A percentile compares a stretch with the other conserved stretches of the same genome.
Evolutionary conservation across 1,140 invertebrate genomes (phyloP).

Genomic region (Drosophila pruinosa): DNA sequence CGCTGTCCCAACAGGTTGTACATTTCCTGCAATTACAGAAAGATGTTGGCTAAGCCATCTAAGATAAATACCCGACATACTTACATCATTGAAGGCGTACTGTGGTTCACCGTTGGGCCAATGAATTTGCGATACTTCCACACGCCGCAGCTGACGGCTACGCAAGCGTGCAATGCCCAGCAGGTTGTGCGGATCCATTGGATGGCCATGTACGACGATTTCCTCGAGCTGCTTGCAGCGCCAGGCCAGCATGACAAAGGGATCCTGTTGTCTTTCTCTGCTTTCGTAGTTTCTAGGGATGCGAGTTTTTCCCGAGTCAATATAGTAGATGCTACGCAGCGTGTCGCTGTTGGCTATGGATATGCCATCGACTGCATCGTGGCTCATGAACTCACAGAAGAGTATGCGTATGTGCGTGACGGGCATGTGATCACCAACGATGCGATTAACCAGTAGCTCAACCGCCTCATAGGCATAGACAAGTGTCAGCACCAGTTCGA

Average conservation of each 20-base stretch:
- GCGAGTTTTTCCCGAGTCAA: conserved; percentile 86
- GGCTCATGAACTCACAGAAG: conserved; percentile 88
- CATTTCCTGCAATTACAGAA: conserved; percentile 81
- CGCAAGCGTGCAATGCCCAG: conserved; percentile 88
- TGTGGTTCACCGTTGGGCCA: conserved; percentile 59
- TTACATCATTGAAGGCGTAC: conserved; percentile 69
- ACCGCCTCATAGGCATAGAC: conserved; percentile 89
- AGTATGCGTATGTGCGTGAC: conserved; percentile 89
- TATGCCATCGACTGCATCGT: conserved; percentile 84
- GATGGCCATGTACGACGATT: conserved; percentile 85
- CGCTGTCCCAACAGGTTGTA: conserved; percentile 79
- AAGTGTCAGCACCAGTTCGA: conserved; percentile 88
- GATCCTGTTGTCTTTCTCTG: conserved; percentile 84
- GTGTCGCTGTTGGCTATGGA: conserved; percentile 86
- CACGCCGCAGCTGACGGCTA: conserved; percentile 85
- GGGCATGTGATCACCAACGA: conserved; percentile 89
- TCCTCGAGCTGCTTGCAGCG: conserved; percentile 87
- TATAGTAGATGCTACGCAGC: conserved; percentile 87
- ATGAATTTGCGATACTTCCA: conserved; percentile 87
- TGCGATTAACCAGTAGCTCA: conserved; percentile 85
- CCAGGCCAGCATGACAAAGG: conserved; percentile 91
- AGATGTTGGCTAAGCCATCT: not conserved
- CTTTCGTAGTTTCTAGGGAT: conserved; percentile 52
- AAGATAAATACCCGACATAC: conserved; percentile 10
- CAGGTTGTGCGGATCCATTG: conserved; percentile 84